A percentile compares a stretch with the other conserved stretches of the same genome.
Evolutionary conservation across 2,888 invertebrate species (phyloP).

Genomic region (Lasioglossum malachurum): DNA sequence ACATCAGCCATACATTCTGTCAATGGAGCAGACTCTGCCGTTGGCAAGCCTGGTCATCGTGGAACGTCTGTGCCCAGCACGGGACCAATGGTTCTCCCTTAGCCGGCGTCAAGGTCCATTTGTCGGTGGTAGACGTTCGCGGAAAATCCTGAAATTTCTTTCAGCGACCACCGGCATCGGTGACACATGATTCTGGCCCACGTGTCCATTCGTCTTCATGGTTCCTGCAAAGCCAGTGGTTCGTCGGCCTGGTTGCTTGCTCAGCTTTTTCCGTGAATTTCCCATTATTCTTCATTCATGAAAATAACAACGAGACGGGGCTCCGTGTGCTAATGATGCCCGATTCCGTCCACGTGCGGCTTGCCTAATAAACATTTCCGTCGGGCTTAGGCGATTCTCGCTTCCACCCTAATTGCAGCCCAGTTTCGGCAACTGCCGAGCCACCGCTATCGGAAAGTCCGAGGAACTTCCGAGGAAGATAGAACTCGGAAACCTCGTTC

Average conservation of each 20-base stretch:
- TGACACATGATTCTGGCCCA: conserved; percentile 21
- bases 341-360: conserved; percentile 11
- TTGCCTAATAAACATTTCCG: conserved; percentile 38
- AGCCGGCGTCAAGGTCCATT: conserved; percentile 28
- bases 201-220: conserved; percentile 60
- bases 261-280: conserved; percentile 14
- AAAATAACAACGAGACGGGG: conserved; percentile 33
- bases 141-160: conserved; percentile 31
- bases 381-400: conserved; percentile 17
- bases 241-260: conserved; percentile 27
- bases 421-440: background rate
- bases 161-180: background rate
- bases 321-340: conserved; percentile 18
- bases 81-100: conserved; percentile 10
- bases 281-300: conserved; percentile 56
- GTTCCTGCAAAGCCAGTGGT: conserved; percentile 46
- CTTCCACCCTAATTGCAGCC: conserved; percentile 12
- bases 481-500: background rate
- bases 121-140: conserved; percentile 17
- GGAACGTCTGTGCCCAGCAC: background rate
- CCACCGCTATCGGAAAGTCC: conserved; percentile 29
- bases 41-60: conserved; percentile 13
- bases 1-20: background rate
- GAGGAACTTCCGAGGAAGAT: conserved; percentile 6
- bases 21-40: background rate